Base-by-base conservation (phyloP, 2,797 vertebrate species). In the Acipenser transmontanus region DNA sequence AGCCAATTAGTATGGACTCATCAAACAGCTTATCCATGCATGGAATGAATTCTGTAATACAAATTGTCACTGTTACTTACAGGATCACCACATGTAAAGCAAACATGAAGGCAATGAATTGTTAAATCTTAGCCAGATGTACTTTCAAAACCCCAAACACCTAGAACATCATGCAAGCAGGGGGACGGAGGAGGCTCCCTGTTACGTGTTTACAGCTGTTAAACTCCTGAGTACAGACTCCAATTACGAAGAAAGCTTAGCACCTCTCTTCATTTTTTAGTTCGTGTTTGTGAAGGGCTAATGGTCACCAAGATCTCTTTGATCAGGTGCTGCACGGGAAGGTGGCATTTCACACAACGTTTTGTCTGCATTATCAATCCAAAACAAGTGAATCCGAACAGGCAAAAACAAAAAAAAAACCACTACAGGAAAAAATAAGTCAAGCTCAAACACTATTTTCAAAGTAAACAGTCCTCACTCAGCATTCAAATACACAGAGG, bases 21-120 rank as follows among this genome's bases (percentile, higher is more conserved):
- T 98, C 97, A 75, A 98, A 99, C 50, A 98, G 91, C 83, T 98
- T 98, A 83, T 98, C 97, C 97, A 99, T 99, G 79, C 93, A 99
- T 1, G 95, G 95, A 77, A 99, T 98, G 76, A 99, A 99, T 77
- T 99, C 96, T 98, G 66, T 47, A 89, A 89, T 69, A 80, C 6
- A 85, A 87, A 88, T 84, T 84, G 84, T 85, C 82, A 77, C 76
- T 77, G 74, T 77, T 71, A 80, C 66, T 79, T 79, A 84, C 65
- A 34, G 71, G 72, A 66, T 67, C 78, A 78, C 67, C 76, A 72
- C 72, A 10, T 74, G 64, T 65, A 73, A 78, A 86, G 82, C 76
- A 82, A 84, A 87, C 80, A 75, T 81, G 87, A 88, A 71, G 49
- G 7, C 13, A 73, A 71, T 74, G 78, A 79, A 80, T 79, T 73